Percentiles rank a stretch among this genome's conserved stretches.
These are phyloP conservation scores for Plagodis dolabraria DNA, from an alignment of 2,888 invertebrate species.

Conservation along the genomic window DNA sequence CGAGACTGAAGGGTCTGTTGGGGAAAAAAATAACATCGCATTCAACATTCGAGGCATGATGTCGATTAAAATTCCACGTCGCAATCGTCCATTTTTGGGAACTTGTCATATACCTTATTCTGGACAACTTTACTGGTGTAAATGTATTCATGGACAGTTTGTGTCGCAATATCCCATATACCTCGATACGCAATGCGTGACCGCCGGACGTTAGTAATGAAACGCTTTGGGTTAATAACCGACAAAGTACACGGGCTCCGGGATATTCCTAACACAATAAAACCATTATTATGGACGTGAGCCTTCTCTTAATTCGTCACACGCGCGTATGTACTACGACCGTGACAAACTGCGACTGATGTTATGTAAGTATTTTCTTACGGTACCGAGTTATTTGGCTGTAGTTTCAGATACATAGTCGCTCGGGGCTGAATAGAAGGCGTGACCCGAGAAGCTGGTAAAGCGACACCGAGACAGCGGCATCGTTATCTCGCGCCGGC, in stretches of 20 bases:
- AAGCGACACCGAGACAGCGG: conserved; percentile 47
- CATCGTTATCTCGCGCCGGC: conserved; percentile 54
- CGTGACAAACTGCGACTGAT: conserved; percentile 14
- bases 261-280: conserved; percentile 65
- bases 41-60: conserved; percentile 55
- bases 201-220: conserved; percentile 74
- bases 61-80: conserved; percentile 68
- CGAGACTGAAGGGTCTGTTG: conserved; percentile 42
- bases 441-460: conserved; percentile 54
- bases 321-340: conserved; percentile 19
- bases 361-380: conserved; percentile 10
- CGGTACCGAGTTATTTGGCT: conserved; percentile 13
- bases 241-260: conserved; percentile 52
- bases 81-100: conserved; percentile 59
- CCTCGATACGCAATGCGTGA: conserved; percentile 70
- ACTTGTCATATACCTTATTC: conserved; percentile 55
- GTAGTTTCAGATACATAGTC: conserved; percentile 31
- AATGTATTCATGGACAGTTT: conserved; percentile 42
- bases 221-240: conserved; percentile 71
- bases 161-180: conserved; percentile 74
- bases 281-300: conserved; percentile 33
- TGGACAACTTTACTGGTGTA: conserved; percentile 47
- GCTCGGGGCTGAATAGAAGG: conserved; percentile 47
- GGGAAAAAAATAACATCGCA: conserved; percentile 36
- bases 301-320: conserved; percentile 25